Evolutionary conservation across 2,888 invertebrate species (phyloP), one percentile per base, ranked within the genome.

Genomic region (Xylophagus ater): DNA sequence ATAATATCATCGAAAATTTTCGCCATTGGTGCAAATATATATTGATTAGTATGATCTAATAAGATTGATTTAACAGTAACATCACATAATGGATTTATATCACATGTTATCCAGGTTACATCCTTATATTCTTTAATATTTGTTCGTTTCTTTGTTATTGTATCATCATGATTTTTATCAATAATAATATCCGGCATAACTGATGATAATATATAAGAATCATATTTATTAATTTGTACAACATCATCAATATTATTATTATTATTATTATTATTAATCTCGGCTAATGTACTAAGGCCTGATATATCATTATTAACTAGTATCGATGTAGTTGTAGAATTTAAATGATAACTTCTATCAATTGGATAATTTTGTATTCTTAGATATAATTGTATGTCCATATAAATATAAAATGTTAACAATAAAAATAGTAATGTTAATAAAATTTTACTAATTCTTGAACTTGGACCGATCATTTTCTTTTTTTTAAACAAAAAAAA

Each of bases 31-130:
- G 80, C 80, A 53, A 87, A 79, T 14, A 89, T 65, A 54, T 87
- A 90, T 53, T 85, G 83, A 56, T 87, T 88, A 4, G 81, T 73
- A 46, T 84, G 86, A 58, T 89, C 89, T 34, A 86, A 67, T 68
- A 88, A 74, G 38, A 89, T 59, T 2, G 81, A 80, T 63, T 90
- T 90, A 0, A 86, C 81, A 0, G 87, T 87, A 2, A 89, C 76
- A 51, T 81, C 76, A 55, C 85, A 85, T 12, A 84, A 56, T 0
- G 86, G 85, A 51, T 82, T 80, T 20, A 82, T 69, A 31, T 70
- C 71, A 54, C 84, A 84, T 13, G 74, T 71, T n/a, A 83, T 56
- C 74, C 76, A 73, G 1, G 69, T 70, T 0, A 65, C 65, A 19
- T 72, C 69, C 44, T 70, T 69, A 53, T 76, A 77, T n/a, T n/a